phyloP scores from a whole-genome alignment of 2,113 vertebrate species.

The Alectura lathami region DNA sequence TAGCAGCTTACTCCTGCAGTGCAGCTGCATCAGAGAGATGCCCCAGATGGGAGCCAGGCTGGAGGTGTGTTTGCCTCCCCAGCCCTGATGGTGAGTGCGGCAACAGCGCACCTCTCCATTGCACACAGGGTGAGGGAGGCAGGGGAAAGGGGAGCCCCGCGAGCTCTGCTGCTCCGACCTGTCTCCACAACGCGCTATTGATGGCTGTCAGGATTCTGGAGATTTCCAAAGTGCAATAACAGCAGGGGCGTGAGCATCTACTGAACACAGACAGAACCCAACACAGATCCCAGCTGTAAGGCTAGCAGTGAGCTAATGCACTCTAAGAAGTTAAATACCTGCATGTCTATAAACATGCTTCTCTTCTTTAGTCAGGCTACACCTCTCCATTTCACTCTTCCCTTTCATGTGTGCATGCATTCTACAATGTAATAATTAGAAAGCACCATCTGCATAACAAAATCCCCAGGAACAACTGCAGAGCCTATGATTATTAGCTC shows the following conservation, averaged over 20 bases:
- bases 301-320: not conserved
- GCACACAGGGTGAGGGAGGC: not conserved
- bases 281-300: not conserved
- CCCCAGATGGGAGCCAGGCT: not conserved
- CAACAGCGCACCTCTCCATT: too few relatives aligned
- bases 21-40: not conserved
- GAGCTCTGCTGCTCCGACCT: not conserved
- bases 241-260: not conserved
- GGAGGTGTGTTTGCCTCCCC: not conserved
- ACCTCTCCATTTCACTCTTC: not conserved
- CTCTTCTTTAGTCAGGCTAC: not conserved
- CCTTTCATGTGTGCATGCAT: not conserved
- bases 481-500: not conserved
- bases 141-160: not conserved
- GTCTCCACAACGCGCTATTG: fast-evolving
- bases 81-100: not conserved
- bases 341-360: not conserved
- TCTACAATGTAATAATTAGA: conserved; percentile 5
- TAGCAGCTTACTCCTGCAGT: not conserved
- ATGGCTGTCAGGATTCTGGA: not conserved
- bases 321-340: not conserved
- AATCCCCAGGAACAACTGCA: conserved; percentile 33
- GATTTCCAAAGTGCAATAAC: not conserved
- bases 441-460: conserved; percentile 6
- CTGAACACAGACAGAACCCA: not conserved